These are phyloP conservation scores for Gnatocerus cornutus DNA, from an alignment of 2,888 invertebrate genomes.

Conservation along the genomic window DNA sequence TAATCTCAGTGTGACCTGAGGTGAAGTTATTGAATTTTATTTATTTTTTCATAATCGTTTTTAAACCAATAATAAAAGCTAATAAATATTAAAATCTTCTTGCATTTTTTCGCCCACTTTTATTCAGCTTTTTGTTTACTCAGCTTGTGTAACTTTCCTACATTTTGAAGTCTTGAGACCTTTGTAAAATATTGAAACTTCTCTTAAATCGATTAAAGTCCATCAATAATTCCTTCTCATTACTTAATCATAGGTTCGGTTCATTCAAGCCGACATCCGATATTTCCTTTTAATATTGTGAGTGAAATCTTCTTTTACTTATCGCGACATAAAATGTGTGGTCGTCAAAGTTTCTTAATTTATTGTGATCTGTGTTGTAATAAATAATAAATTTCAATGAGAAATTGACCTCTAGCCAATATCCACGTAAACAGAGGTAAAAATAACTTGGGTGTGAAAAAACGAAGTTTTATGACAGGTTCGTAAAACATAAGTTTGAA, in stretches of 20 bases:
- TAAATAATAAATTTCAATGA: conserved; percentile 7
- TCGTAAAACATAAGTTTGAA: neutral
- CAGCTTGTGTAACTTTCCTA: no score
- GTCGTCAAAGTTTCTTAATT: neutral
- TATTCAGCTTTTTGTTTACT: no score
- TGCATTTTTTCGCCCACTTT: no score
- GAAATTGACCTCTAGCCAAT: neutral
- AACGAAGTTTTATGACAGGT: conserved; percentile 8
- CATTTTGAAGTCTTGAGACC: neutral
- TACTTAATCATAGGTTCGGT: neutral
- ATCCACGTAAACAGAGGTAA: neutral
- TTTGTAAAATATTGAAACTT: conserved; percentile 1
- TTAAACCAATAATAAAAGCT: no score
- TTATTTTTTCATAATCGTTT: no score
- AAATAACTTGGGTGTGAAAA: neutral
- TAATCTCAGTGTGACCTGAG: no score
- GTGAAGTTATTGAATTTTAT: no score
- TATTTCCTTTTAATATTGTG: no score
- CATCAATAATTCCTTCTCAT: neutral
- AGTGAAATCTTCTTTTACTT: neutral
- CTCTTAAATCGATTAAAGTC: conserved; percentile 11
- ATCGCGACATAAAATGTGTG: neutral
- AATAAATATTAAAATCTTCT: no score
- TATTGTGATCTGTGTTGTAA: neutral
- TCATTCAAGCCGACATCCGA: neutral